Conservation (phyloP, 2,113 vertebrate genomes). For the Ochotona curzoniae region DNA sequence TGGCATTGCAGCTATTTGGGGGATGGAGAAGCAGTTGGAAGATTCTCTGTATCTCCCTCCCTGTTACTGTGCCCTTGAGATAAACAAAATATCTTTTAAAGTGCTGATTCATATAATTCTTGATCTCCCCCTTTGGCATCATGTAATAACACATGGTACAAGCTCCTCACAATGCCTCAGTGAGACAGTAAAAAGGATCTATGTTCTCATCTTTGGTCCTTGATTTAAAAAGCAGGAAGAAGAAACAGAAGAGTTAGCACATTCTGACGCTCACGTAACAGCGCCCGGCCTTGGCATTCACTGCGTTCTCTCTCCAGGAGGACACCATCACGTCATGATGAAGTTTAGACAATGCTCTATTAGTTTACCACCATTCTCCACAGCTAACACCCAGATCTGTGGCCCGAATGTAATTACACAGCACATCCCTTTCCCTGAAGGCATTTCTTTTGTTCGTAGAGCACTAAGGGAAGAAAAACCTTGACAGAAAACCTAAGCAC, state of each 20-base stretch:
- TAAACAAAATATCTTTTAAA: background rate
- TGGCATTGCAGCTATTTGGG: no score
- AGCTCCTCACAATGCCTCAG: background rate
- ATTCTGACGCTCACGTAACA: background rate
- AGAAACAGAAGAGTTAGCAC: background rate
- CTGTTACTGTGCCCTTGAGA: no score
- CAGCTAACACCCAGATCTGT: background rate
- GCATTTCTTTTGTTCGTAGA: slow-evolving; percentile 6
- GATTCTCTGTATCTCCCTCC: no score
- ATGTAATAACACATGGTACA: background rate
- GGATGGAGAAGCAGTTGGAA: no score
- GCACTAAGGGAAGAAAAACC: background rate
- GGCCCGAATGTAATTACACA: background rate
- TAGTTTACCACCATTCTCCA: background rate
- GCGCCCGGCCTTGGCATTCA: no score
- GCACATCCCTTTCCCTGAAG: background rate
- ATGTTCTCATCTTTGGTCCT: background rate
- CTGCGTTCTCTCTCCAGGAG: background rate
- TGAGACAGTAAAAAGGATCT: background rate
- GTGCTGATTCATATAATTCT: slow-evolving; percentile 21
- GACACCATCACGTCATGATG: background rate
- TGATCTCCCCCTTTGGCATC: background rate
- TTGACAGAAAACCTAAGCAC: background rate
- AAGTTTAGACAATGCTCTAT: background rate
- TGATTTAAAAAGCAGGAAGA: background rate